phyloP scores from a whole-genome alignment of 2,113 vertebrate species.

The Sinocyclocheilus maitianheensis region DNA sequence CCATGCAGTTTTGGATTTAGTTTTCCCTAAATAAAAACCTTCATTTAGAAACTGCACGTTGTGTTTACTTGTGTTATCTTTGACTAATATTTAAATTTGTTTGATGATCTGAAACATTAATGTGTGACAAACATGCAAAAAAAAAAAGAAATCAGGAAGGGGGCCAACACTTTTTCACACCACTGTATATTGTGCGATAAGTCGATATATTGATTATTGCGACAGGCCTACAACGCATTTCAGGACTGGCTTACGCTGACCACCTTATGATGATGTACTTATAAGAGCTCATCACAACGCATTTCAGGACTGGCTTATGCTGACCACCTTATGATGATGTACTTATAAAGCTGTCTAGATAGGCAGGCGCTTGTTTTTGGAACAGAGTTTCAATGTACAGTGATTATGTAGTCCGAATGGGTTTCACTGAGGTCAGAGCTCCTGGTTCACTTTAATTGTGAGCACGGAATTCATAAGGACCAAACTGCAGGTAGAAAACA shows the following conservation, averaged over 20 bases:
- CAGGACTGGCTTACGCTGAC: background rate
- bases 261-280: background rate
- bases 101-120: too few relatives aligned
- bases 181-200: too few relatives aligned
- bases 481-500: background rate
- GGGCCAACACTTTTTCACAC: too few relatives aligned
- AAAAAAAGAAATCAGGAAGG: too few relatives aligned
- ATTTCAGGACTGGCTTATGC: background rate
- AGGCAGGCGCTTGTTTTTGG: background rate
- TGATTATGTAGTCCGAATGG: background rate
- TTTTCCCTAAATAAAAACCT: too few relatives aligned
- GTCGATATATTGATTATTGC: too few relatives aligned
- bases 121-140: too few relatives aligned
- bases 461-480: background rate
- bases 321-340: background rate
- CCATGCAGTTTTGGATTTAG: too few relatives aligned
- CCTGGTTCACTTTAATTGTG: conserved; percentile 14
- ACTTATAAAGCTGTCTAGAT: background rate
- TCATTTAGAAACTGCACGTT: too few relatives aligned
- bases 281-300: background rate
- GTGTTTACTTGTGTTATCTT: too few relatives aligned
- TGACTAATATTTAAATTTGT: too few relatives aligned
- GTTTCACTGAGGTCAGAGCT: conserved; percentile 10
- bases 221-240: background rate
- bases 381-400: background rate